phyloP scores from a whole-genome alignment of 2,797 vertebrate genomes.

The Lacerta viridis region DNA sequence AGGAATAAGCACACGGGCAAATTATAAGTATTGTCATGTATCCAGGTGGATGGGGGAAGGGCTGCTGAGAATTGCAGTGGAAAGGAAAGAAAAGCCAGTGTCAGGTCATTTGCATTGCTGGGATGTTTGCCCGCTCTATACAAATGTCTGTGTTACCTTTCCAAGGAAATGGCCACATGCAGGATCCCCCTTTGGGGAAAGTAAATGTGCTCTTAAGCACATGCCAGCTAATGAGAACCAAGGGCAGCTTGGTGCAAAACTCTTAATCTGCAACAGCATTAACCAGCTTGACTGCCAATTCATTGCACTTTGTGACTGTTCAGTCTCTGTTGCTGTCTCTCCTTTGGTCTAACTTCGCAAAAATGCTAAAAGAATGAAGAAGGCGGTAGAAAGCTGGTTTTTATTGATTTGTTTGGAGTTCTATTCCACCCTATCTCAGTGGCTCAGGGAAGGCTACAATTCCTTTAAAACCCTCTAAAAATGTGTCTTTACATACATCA shows the following conservation, averaged over 20 bases:
- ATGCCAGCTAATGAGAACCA: conserved; percentile 49
- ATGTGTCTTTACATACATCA: background rate
- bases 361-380: conserved; percentile 75
- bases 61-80: conserved; percentile 37
- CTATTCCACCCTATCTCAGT: background rate
- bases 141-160: conserved; percentile 36
- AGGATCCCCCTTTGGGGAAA: conserved; percentile 38
- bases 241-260: conserved; percentile 25
- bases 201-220: conserved; percentile 53
- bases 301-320: conserved; percentile 48
- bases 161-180: conserved; percentile 47
- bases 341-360: conserved; percentile 74
- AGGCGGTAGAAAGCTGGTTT: background rate
- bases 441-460: no score
- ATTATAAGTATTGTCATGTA: conserved; percentile 31
- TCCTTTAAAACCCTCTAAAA: background rate
- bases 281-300: conserved; percentile 36
- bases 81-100: conserved; percentile 61
- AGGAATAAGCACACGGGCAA: conserved; percentile 39
- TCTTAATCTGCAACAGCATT: conserved; percentile 51
- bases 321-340: conserved; percentile 75
- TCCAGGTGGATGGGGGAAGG: conserved; percentile 9
- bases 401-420: background rate
- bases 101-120: conserved; percentile 55
- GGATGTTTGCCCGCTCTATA: conserved; percentile 29